Evolutionary conservation across 2,113 vertebrate genomes (phyloP).

Genomic region (Zingel zingel): DNA sequence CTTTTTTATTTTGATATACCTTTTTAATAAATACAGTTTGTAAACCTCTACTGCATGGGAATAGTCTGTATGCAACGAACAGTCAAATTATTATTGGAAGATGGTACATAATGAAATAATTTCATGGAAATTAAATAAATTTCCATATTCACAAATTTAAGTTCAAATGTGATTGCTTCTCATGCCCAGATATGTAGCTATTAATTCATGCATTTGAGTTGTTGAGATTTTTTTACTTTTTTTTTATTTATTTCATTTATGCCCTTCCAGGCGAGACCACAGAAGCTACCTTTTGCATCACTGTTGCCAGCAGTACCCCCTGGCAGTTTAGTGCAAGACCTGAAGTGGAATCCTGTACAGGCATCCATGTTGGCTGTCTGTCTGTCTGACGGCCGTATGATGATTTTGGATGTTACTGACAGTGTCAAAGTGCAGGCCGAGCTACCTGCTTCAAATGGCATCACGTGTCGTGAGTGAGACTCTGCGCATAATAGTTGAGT

Average conservation of each 20-base stretch:
- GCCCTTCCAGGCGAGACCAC: constrained; percentile 83
- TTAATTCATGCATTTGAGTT: neutral
- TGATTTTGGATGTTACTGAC: constrained; percentile 91
- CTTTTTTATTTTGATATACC: neutral
- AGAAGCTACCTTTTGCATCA: constrained; percentile 90
- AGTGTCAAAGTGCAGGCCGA: constrained; percentile 84
- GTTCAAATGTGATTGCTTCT: neutral
- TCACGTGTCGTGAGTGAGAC: constrained; percentile 90
- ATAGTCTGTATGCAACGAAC: neutral
- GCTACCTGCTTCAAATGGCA: constrained; percentile 85
- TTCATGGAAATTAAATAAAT: neutral
- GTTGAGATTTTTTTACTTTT: neutral
- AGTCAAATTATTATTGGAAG: too few species aligned
- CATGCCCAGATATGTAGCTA: neutral
- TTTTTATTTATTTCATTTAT: neutral
- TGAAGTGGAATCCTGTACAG: constrained; percentile 93
- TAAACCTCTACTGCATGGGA: neutral
- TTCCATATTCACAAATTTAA: neutral
- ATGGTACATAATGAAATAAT: neutral
- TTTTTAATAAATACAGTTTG: neutral
- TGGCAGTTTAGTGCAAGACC: constrained; percentile 85
- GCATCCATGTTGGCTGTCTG: constrained; percentile 88
- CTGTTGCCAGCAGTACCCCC: constrained; percentile 83
- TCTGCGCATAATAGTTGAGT: neutral
- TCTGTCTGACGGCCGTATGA: constrained; percentile 91